These are phyloP conservation scores for Heloderma charlesbogerti DNA, from an alignment of 2,113 vertebrate genomes.

Conservation along the genomic window DNA sequence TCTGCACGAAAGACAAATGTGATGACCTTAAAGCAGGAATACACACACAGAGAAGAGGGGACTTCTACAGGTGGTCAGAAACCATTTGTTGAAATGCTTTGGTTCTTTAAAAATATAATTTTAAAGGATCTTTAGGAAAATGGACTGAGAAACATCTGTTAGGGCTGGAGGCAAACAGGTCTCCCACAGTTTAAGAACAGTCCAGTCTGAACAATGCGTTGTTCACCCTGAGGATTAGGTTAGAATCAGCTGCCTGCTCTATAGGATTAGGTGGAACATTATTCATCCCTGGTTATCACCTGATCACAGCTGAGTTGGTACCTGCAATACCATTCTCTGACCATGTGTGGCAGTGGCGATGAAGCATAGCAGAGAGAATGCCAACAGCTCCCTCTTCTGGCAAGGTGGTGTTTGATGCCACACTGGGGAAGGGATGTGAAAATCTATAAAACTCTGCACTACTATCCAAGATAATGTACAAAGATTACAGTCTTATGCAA, in stretches of 20 bases:
- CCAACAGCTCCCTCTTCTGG: background rate
- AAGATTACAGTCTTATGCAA: no score
- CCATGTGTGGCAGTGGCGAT: background rate
- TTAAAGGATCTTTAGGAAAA: background rate
- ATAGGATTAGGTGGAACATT: background rate
- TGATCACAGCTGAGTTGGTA: background rate
- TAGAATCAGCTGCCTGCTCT: background rate
- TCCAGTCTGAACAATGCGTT: background rate
- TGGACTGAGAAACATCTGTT: background rate
- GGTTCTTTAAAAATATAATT: background rate
- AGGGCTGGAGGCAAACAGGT: background rate
- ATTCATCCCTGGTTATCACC: background rate
- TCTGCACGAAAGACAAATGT: background rate
- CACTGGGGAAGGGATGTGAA: no score
- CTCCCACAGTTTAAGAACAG: background rate
- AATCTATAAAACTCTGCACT: background rate
- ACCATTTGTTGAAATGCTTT: fast-evolving
- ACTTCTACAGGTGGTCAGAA: background rate
- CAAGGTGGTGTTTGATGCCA: background rate
- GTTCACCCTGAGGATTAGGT: background rate
- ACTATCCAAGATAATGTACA: no score
- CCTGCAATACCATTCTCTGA: background rate
- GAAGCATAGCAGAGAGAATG: background rate
- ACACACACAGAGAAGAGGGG: constrained; percentile 3
- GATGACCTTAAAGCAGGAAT: background rate